Base-by-base conservation (phyloP, 2,888 invertebrate genomes). In the Dinocampus coccinellae region DNA sequence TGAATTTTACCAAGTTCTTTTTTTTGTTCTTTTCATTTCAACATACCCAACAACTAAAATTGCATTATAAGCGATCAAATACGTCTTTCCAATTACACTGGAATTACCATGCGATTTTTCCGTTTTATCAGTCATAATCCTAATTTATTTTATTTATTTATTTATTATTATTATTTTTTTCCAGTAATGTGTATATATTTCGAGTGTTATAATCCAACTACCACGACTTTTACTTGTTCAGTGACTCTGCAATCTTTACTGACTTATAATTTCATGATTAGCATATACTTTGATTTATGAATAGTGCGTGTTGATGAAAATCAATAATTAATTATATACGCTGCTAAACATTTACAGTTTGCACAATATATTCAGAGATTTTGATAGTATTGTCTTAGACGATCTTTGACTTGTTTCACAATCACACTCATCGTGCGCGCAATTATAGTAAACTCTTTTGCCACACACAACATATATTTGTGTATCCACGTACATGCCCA, bases 21-120 rank as follows among this genome's bases (percentile, higher is more conserved):
- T n/a, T n/a, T n/a, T n/a, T n/a, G n/a, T n/a, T n/a, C n/a, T n/a
- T n/a, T n/a, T n/a, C n/a, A n/a, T n/a, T n/a, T n/a, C n/a, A 34
- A 88, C 90, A 91, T 89, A 93, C 93, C 94, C 95, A 62, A 91
- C 79, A 71, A 93, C 92, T 88, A 95, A 93, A n/a, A 91, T 83
- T 22, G 90, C 88, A 88, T 95, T 95, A 83, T 95, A 95, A 0
- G 89, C 86, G 76, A 93, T 87, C 64, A 95, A 89, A 85, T 95
- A 95, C 0, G 89, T 80, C 87, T 92, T 92, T 24, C 89, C 89
- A 77, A 90, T 72, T 67, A 86, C 79, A 36, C 91, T 89, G 64
- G 89, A 89, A 84, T 26, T 34, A 52, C 61, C 53, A 24, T 66
- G 47, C 0, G 42, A 33, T 60, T 70, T 65, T 7, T 70, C 53